phyloP scores from a whole-genome alignment of 2,113 vertebrate species.

The Myxocyprinus asiaticus region DNA sequence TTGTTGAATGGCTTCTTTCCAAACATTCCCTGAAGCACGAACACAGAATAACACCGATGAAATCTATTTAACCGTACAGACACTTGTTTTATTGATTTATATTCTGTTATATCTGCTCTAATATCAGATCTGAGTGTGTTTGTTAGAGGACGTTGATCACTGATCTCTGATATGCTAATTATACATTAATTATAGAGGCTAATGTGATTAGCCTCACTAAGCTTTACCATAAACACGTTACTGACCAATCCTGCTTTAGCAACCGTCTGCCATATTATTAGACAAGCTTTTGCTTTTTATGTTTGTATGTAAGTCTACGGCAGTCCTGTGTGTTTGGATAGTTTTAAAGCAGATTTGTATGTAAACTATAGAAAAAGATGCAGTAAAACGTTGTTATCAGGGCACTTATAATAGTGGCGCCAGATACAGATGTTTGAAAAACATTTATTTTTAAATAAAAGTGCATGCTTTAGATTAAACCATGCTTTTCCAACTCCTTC shows the following conservation, averaged over 20 bases:
- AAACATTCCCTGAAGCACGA: conserved; percentile 29
- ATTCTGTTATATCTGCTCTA: neutral
- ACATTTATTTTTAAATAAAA: too few species aligned
- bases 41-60: conserved; percentile 3
- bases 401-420: too few species aligned
- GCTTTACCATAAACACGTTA: neutral
- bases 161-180: neutral
- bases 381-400: too few species aligned
- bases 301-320: too few species aligned
- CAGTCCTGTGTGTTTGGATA: too few species aligned
- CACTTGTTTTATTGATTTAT: conserved; percentile 16
- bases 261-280: neutral
- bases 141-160: neutral
- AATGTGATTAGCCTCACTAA: conserved; percentile 30
- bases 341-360: too few species aligned
- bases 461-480: too few species aligned
- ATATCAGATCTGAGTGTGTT: neutral
- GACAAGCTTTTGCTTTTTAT: neutral
- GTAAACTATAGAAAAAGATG: too few species aligned
- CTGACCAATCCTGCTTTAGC: neutral
- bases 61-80: conserved; percentile 3
- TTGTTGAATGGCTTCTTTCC: conserved; percentile 8
- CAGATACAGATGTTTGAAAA: too few species aligned
- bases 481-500: too few species aligned
- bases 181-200: conserved; percentile 31